Percentiles rank a stretch among this genome's conserved stretches.
Conservation (phyloP, 2,797 vertebrate genomes). For the Eulemur albifrons region DNA sequence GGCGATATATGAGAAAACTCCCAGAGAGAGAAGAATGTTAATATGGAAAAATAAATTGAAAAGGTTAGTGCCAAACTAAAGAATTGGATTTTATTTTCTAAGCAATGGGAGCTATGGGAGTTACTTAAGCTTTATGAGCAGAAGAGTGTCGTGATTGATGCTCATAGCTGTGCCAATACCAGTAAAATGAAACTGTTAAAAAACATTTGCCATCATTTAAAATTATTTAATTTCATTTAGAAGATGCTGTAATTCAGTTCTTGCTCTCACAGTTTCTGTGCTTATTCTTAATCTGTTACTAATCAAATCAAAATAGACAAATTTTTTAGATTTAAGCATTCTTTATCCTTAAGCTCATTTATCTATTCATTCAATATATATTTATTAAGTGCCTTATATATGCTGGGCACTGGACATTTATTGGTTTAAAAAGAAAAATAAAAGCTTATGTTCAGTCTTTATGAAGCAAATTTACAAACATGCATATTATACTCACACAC, state of each 20-base stretch:
- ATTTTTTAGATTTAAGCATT: background rate
- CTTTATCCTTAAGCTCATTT: background rate
- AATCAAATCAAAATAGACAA: conserved; percentile 28
- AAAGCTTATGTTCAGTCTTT: background rate
- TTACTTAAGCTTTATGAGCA: conserved; percentile 14
- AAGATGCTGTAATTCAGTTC: background rate
- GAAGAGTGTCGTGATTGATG: background rate
- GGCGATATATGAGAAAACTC: background rate
- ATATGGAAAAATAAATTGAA: background rate
- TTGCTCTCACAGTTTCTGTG: background rate
- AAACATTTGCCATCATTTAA: conserved; percentile 29
- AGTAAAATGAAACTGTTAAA: conserved; percentile 47
- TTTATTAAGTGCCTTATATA: background rate
- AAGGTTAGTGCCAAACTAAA: background rate
- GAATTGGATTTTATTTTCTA: conserved; percentile 31
- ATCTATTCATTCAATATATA: background rate
- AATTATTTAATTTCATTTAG: conserved; percentile 50
- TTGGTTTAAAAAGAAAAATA: background rate
- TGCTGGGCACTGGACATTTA: background rate
- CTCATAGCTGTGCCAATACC: background rate
- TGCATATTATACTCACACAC: background rate
- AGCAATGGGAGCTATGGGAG: background rate
- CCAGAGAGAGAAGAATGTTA: background rate
- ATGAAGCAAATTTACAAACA: background rate
- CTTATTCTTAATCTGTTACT: background rate